Conservation (phyloP, 1,140 invertebrate genomes). For the Drosophila pruinosa region DNA sequence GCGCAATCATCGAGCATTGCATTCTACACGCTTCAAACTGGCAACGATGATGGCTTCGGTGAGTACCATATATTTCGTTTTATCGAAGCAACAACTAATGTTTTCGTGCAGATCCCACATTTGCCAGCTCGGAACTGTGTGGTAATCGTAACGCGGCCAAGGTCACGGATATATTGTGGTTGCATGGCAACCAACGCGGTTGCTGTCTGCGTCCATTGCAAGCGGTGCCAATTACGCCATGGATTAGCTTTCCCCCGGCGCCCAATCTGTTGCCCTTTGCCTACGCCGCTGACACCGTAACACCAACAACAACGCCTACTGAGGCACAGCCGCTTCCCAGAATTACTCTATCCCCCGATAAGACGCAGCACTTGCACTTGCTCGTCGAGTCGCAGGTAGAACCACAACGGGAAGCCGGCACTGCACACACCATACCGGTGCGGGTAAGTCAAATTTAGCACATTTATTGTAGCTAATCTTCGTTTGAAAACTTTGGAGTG, state of each 20-base stretch:
- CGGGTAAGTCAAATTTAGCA: conserved; percentile 52
- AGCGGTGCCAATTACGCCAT: conserved; percentile 79
- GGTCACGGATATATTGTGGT: conserved; percentile 85
- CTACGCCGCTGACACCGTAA: conserved; percentile 39
- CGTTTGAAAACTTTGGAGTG: not conserved
- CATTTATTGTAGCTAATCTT: too few relatives aligned
- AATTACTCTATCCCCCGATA: conserved; percentile 38
- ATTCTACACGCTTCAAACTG: conserved; percentile 79
- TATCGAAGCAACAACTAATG: conserved; percentile 1
- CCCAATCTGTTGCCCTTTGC: conserved; percentile 68
- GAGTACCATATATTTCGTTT: conserved; percentile 18
- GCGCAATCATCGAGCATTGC: conserved; percentile 78
- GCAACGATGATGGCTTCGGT: conserved; percentile 74
- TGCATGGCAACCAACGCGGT: conserved; percentile 83
- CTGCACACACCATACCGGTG: conserved; percentile 32
- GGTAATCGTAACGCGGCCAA: conserved; percentile 83
- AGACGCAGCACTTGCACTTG: conserved; percentile 51
- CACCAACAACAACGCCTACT: conserved; percentile 40
- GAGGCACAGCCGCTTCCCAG: conserved; percentile 21
- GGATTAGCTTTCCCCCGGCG: conserved; percentile 71
- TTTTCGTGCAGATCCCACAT: conserved; percentile 57
- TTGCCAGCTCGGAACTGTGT: conserved; percentile 84
- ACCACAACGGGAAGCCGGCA: not conserved
- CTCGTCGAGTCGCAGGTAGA: conserved; percentile 63
- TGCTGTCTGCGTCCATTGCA: conserved; percentile 84